Evolutionary conservation across 2,888 invertebrate species (phyloP).

Genomic region (Marronus borbonicus): DNA sequence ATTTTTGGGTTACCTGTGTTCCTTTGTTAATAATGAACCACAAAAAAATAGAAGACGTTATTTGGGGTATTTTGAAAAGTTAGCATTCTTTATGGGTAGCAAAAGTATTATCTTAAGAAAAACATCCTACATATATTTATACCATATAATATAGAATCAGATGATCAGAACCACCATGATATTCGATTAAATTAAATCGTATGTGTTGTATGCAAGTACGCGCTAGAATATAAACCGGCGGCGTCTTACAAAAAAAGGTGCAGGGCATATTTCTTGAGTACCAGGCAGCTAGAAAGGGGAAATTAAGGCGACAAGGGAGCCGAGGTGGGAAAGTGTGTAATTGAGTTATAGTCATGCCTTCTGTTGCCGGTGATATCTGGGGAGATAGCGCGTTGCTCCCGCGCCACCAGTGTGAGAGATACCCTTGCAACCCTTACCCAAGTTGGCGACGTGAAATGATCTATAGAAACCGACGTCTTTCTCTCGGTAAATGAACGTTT

Average conservation of each 20-base stretch:
- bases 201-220: background rate
- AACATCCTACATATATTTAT: too few species aligned
- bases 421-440: conserved; percentile 52
- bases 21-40: too few species aligned
- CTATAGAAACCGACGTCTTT: conserved; percentile 50
- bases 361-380: conserved; percentile 65
- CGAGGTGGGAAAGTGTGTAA: conserved; percentile 67
- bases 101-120: too few species aligned
- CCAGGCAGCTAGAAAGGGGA: conserved; percentile 47
- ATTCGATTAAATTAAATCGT: background rate
- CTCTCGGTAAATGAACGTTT: conserved; percentile 47
- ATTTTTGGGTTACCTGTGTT: too few species aligned
- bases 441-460: conserved; percentile 49
- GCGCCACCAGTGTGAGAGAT: conserved; percentile 48
- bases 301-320: conserved; percentile 56
- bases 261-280: conserved; percentile 39
- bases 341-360: conserved; percentile 68
- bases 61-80: too few species aligned
- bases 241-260: conserved; percentile 28
- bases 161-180: background rate
- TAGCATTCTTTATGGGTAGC: too few species aligned
- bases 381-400: conserved; percentile 55
- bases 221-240: background rate
- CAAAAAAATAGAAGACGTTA: too few species aligned
- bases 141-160: too few species aligned